Percentiles rank a stretch among this genome's conserved stretches.
phyloP scores from a whole-genome alignment of 2,797 vertebrate genomes.

The Cirrhinus mrigala region DNA sequence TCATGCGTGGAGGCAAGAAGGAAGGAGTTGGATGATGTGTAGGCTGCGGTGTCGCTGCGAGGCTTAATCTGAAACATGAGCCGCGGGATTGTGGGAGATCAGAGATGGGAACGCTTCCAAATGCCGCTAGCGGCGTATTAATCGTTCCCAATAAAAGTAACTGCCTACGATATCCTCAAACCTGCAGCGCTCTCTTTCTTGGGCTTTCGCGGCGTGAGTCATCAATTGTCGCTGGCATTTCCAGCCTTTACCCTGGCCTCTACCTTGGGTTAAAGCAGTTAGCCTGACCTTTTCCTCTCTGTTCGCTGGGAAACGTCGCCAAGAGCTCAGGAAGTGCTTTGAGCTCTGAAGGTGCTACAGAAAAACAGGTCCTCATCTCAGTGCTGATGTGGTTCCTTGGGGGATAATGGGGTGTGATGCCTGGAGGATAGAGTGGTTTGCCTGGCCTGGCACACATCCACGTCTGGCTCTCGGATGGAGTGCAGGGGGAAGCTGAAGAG shows the following conservation, averaged over 20 bases:
- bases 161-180: conserved; percentile 70
- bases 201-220: conserved; percentile 61
- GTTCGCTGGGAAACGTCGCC: background rate
- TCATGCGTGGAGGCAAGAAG: conserved; percentile 34
- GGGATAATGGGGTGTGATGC: conserved; percentile 43
- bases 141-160: conserved; percentile 73
- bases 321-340: conserved; percentile 55
- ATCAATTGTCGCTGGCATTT: conserved; percentile 58
- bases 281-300: conserved; percentile 15
- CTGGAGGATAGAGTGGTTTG: conserved; percentile 35
- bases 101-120: conserved; percentile 68
- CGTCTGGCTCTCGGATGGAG: conserved; percentile 53
- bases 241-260: background rate
- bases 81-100: conserved; percentile 59
- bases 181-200: conserved; percentile 44
- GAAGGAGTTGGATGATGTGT: conserved; percentile 48
- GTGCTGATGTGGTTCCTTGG: conserved; percentile 21
- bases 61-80: conserved; percentile 76
- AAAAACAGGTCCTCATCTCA: conserved; percentile 48
- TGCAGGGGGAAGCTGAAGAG: conserved; percentile 54
- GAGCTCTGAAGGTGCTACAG: conserved; percentile 28
- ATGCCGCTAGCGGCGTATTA: conserved; percentile 61
- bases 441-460: conserved; percentile 51
- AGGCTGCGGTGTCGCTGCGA: conserved; percentile 60
- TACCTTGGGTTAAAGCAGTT: conserved; percentile 24